Conservation (phyloP, 2,888 invertebrate genomes). For the Megalurothrips usitatus region DNA sequence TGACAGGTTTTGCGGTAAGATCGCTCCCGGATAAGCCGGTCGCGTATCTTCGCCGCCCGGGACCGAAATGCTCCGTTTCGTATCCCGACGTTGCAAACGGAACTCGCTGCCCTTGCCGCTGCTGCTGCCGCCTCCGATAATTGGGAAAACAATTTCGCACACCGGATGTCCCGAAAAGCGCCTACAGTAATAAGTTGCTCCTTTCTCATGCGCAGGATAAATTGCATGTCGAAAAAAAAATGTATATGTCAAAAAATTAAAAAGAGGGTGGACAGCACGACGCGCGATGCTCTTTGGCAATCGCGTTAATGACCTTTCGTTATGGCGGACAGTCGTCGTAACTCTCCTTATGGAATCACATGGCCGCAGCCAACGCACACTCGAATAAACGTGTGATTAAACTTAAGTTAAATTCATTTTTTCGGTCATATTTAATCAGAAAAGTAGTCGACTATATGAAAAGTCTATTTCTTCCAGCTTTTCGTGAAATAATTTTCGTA, state of each 20-base stretch:
- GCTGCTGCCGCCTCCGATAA: neutral
- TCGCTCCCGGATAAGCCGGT: neutral
- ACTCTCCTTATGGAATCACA: no score
- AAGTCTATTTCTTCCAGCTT: no score
- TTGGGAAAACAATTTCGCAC: neutral
- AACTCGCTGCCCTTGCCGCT: no score
- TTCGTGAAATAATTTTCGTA: no score
- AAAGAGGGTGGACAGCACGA: neutral
- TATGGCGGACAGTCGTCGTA: neutral
- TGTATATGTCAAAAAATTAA: neutral
- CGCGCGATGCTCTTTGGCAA: neutral
- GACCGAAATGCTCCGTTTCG: neutral
- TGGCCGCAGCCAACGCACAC: no score
- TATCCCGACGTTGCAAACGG: neutral
- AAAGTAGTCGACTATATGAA: no score
- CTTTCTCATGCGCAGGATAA: neutral
- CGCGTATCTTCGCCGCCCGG: neutral
- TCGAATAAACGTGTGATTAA: no score
- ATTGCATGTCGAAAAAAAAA: neutral
- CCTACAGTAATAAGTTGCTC: conserved; percentile 17
- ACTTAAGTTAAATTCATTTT: no score
- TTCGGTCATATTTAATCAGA: no score
- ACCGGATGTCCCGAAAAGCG: conserved; percentile 7
- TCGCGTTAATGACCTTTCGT: neutral
- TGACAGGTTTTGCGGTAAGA: neutral